Evolutionary conservation across 2,113 vertebrate species (phyloP), one percentile per base, ranked within the genome.

Genomic region (Mirza zaza): DNA sequence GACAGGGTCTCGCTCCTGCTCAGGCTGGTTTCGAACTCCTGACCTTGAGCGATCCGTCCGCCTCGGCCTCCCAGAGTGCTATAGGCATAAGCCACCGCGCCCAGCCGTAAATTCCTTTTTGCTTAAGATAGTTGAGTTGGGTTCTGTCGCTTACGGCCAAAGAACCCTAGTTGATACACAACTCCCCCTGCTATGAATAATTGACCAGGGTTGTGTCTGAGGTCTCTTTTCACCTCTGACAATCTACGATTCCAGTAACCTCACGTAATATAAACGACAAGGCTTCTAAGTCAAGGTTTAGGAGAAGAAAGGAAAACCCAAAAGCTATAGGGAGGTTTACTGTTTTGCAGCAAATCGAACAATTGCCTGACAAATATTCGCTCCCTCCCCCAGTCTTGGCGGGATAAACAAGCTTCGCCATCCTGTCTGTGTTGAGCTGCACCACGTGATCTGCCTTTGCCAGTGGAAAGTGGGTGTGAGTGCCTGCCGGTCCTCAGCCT

Each of bases 211-310:
- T 34, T 36, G 20, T 25, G 12, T 32, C 0, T 48, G n/a, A 86
- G 42, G n/a, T 63, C 25, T 82, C 61, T 59, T 67, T 87, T 52
- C 3, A 14, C 27, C 27, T 48, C 65, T 29, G 32, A 81, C 36
- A 1, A 10, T 50, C 15, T 42, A 14, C 39, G 52, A 20, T 20
- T 55, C 36, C 77, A 59, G 65, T 42, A 55, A n/a, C 32, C 36
- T 68, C 39, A 17, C 25, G 55, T 42, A 48, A 52, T 25, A 27
- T 48, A 93, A 87, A 79, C 23, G 48, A 61, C 32, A 10, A 8
- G 2, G 52, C 12, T 17, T 25, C 36, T 8, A 85, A 9, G 0
- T 80, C 10, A 0, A 0, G 45, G 42, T 20, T 12, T 61, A 77
- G 32, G 39, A 70, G 70, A 27, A 68, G 73, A 63, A 42, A 80